Evolutionary conservation across 2,888 invertebrate genomes (phyloP).

Genomic region (Hololepta plana): DNA sequence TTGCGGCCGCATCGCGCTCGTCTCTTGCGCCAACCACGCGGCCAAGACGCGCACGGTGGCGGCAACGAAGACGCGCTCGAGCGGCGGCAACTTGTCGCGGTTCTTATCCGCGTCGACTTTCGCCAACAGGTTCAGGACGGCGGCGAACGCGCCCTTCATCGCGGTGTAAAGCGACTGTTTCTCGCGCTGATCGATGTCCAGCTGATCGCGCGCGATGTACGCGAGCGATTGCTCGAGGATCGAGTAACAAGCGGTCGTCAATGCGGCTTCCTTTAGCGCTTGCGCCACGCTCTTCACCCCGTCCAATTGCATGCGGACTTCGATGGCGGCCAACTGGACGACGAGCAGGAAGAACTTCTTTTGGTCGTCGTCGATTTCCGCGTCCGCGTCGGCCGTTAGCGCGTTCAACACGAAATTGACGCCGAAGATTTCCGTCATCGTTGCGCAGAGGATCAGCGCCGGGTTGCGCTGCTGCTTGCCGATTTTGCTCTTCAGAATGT

Average conservation of each 20-base stretch:
- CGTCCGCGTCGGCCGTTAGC: no score
- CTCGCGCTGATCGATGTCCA: conserved; percentile 78
- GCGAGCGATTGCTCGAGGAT: conserved; percentile 64
- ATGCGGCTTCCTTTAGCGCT: conserved; percentile 54
- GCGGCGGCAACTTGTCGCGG: conserved; percentile 44
- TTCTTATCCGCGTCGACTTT: conserved; percentile 60
- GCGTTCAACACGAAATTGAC: conserved; percentile 71
- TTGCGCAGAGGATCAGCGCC: conserved; percentile 65
- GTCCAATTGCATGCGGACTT: conserved; percentile 86
- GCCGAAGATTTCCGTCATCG: conserved; percentile 62
- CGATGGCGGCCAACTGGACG: conserved; percentile 76
- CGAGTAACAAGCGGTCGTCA: conserved; percentile 67
- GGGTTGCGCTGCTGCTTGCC: conserved; percentile 79
- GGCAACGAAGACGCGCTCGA: conserved; percentile 64
- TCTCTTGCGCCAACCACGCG: conserved; percentile 85
- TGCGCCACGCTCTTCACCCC: conserved; percentile 68
- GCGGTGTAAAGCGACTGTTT: conserved; percentile 81
- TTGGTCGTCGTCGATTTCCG: conserved; percentile 58
- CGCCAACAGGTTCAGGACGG: conserved; percentile 53
- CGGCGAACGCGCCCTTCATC: conserved; percentile 74
- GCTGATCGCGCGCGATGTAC: conserved; percentile 61
- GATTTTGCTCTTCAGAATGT: conserved; percentile 73
- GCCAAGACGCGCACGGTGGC: conserved; percentile 69
- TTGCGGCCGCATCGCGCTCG: conserved; percentile 69
- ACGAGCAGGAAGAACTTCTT: conserved; percentile 68